These are phyloP conservation scores for Drusus annulatus DNA, from an alignment of 1,140 invertebrate genomes.

Conservation along the genomic window DNA sequence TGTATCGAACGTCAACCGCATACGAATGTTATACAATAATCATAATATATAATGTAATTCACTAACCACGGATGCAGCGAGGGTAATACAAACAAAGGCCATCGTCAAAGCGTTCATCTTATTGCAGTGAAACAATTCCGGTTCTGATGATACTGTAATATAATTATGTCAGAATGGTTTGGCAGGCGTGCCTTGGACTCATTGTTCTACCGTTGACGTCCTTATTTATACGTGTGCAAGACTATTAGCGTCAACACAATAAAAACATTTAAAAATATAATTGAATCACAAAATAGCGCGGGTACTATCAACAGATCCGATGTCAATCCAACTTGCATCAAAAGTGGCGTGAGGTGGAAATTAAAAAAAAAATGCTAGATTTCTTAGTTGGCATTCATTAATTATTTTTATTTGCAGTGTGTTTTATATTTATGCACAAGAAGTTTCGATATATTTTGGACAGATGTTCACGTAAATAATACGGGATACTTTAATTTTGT, in stretches of 20 bases:
- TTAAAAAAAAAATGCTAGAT: no score
- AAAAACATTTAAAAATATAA: no score
- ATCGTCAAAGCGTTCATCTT: constrained; percentile 4
- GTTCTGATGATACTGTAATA: no score
- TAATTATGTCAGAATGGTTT: not conserved
- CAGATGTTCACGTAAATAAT: no score
- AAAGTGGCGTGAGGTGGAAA: not conserved
- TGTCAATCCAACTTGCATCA: not conserved
- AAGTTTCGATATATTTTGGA: no score
- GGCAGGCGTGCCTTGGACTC: not conserved
- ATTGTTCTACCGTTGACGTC: not conserved
- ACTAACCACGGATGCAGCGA: not conserved
- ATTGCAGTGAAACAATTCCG: not conserved
- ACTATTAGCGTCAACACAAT: not conserved
- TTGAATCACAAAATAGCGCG: not conserved
- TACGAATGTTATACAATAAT: no score
- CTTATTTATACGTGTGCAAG: not conserved
- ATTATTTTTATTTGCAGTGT: no score
- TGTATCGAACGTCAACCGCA: no score
- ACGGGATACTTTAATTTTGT: no score
- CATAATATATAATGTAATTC: no score
- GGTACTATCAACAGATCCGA: not conserved
- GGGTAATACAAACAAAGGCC: not conserved
- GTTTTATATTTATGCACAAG: no score
- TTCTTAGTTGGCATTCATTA: not conserved